Evolutionary conservation across 2,113 vertebrate genomes (phyloP), one percentile per base, ranked within the genome.

Genomic region (Capreolus pygargus): DNA sequence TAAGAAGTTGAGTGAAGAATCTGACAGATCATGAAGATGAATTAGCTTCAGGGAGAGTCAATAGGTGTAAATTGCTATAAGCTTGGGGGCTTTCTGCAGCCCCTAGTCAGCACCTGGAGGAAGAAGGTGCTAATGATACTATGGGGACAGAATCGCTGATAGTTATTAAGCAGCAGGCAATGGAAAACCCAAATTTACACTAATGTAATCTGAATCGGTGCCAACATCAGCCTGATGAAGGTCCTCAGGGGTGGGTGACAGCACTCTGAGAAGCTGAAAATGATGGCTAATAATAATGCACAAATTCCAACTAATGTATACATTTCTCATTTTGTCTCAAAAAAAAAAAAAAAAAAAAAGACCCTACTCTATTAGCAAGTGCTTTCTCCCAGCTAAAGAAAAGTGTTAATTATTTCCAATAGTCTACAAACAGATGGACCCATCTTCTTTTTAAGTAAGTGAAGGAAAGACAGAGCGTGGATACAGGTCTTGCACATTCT

Each of bases 71-170:
- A 97, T 89, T 98, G 95, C 78, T 64, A 30, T 58, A 86, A n/a
- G 82, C 91, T 93, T 58, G 87, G 74, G 95, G 97, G 93, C 60
- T 91, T 94, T 96, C 89, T 96, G 58, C 10, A 97, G 89, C 55
- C 87, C 55, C 86, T n/a, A 90, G 92, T 97, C 95, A 98, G 88
- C 94, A 95, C 96, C 96, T 92, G 95, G 52, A 98, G 95, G 95
- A 94, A 97, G 55, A 96, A 95, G 70, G 97, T 97, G 97, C 93
- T 97, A 98, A 98, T 97, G 94, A 97, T 87, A 89, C 93, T 50
- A 60, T 61, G 25, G 96, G 97, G 97, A 98, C 82, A 96, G 88
- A 97, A 83, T 43, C n/a, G 2, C 67, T 97, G 90, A 83, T 95
- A 89, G 96, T 92, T 94, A 95, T 78, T 83, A 97, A 93, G 93